Evolutionary conservation across 1,140 invertebrate species (phyloP), one percentile per base, ranked within the genome.

Genomic region (Gonatopus flavifemur): DNA sequence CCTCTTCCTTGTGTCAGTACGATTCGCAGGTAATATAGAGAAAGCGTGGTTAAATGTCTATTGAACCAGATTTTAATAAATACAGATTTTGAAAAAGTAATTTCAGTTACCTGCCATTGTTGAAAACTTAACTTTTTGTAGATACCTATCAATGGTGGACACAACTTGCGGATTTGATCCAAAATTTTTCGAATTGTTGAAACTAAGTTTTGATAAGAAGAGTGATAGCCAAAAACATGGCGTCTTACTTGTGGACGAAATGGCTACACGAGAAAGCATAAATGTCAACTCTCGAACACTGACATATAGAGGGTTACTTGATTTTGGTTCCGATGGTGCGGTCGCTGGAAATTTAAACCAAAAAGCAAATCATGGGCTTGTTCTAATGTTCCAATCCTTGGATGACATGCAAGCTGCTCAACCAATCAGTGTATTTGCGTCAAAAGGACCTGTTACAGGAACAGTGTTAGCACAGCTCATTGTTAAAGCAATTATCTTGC

Each of bases 371-470:
- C n/a, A n/a, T n/a, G n/a, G n/a, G n/a, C n/a, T n/a, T n/a, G n/a
- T n/a, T n/a, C n/a, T n/a, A 16, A 8, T 56, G 25, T 57, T 53
- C n/a, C 54, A 57, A 10, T 20, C 41, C 12, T 15, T 51, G 3
- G 19, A 10, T 13, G 36, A 44, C n/a, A 19, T 3, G 2, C 39
- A 37, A n/a, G n/a, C n/a, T 9, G 25, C 33, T 12, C 53, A 55
- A 28, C 47, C 53, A 28, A 42, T 55, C 21, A 18, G 5, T 18
- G 28, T 12, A n/a, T n/a, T n/a, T n/a, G n/a, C n/a, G n/a, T n/a
- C n/a, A n/a, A n/a, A n/a, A n/a, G n/a, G n/a, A n/a, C 28, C 36
- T 19, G 22, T 22, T 3, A 28, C 3, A 13, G 45, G 22, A 16
- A 25, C 28, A 1, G 15, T 5, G 8, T 25, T 48, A 2, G 10